Evolutionary conservation across 2,113 vertebrate species (phyloP), one percentile per base, ranked within the genome.

Genomic region (Elephantulus edwardii): DNA sequence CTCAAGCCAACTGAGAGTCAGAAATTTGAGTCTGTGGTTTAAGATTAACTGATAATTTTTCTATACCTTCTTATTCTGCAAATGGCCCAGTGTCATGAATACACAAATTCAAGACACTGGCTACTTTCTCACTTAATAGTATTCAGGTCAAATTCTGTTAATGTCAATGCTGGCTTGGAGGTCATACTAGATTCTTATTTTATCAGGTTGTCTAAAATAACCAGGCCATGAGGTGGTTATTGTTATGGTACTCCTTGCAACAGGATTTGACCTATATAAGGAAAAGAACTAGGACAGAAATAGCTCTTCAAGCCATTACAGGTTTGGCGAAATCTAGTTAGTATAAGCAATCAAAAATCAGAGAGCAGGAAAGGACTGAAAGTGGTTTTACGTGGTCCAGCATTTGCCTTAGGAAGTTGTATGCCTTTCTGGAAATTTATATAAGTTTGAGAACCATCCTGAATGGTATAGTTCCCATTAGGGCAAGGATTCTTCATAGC

Each of bases 251-350:
- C 92, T 95, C 88, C 62, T 40, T 88, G 93, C 82, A 70, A 91
- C 86, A 90, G 40, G 88, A 70, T 93, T 83, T 96, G 91, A 94
- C 93, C 96, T 95, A 94, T 89, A 94, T 95, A 88, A 76, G 58
- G 87, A 44, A 83, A 74, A 85, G 85, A 95, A 88, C 58, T 82
- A 38, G 93, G 88, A 64, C 95, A 86, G 88, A 94, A 93, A 86
- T 91, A 94, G 87, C 83, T 91, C 66, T 81, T 94, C 46, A 90
- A 71, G n/a, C 86, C 54, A 50, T 91, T 75, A 60, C 83, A 88
- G 83, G 28, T 78, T 83, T 95, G 60, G 80, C 90, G 77, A 88
- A 83, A 94, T 71, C 89, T 68, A 89, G 80, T n/a, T 68, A 89
- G 80, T n/a, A 46, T 83, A 88, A 95, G 87, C 76, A 54, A 60